Base-by-base conservation (phyloP, 2,113 vertebrate species). In the Grus americana region DNA sequence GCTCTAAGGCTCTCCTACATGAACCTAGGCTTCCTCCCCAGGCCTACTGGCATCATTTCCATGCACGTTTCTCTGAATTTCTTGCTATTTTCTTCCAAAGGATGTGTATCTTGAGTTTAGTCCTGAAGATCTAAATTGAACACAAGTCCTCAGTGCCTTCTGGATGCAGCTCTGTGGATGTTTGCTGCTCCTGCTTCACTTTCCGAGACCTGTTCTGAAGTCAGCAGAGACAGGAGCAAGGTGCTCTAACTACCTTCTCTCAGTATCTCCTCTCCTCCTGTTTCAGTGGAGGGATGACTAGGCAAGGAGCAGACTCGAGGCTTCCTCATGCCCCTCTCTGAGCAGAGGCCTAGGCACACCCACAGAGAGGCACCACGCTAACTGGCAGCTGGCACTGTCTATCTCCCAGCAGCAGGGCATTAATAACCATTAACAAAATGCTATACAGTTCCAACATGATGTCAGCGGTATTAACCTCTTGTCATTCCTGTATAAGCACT, bases 341-440 rank as follows among this genome's bases (percentile, higher is more conserved):
- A 91, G 70, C 80, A 90, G 79, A 74, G 61, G 63, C 36, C 71
- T 22, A 82, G 79, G 73, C 92, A 70, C 44, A 61, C 86, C 85
- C 40, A 2, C 74, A 85, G 92, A 57, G 83, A 93, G 84, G 83
- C 90, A 85, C 15, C 70, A 34, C 54, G 11, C 57, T 9, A 82
- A 52, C 62, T 29, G 90, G 87, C 96, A 97, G 96, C 95, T 97
- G 96, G 86, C 81, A 96, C 90, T 94, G 92, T 96, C 95, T 90
- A 68, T 96, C 96, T 96, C 72, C 83, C 90, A 92, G 91, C 93
- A 97, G 96, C 79, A 59, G 83, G 87, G 90, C 96, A 95, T 92
- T 96, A 92, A 95, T 94, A 93, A 89, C 90, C 93, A 97, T 95
- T 96, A 95, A 94, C 73, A 92, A 92, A 96, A 96, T 58, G 72